A percentile compares a stretch with the other conserved stretches of the same genome.
Conservation (phyloP, 2,797 vertebrate species). For the Percopsis omiscomaycus region DNA sequence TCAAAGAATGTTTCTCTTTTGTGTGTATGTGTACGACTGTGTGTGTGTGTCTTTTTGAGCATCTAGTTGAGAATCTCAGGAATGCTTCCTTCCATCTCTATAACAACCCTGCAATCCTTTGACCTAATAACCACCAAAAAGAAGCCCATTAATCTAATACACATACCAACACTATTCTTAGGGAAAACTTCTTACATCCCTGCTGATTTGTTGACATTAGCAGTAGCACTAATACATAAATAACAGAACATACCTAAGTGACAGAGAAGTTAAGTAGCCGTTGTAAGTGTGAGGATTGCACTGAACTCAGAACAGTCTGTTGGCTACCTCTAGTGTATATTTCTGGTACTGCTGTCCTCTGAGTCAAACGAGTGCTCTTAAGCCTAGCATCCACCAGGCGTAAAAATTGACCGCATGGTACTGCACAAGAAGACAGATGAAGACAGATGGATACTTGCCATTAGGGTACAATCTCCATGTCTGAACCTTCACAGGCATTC, state of each 20-base stretch:
- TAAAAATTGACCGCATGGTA: background rate
- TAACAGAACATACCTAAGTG: background rate
- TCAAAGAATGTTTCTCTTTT: constrained; percentile 47
- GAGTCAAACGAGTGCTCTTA: background rate
- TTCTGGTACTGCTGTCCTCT: background rate
- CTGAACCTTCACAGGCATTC: no score
- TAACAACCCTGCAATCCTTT: constrained; percentile 58
- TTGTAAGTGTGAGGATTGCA: background rate
- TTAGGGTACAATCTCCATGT: no score
- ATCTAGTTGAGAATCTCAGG: constrained; percentile 71
- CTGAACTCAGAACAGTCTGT: background rate
- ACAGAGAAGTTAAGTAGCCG: no score
- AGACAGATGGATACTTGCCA: no score
- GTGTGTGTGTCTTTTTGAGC: constrained; percentile 26
- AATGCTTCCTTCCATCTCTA: constrained; percentile 65
- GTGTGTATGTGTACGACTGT: constrained; percentile 29
- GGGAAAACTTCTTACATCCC: background rate
- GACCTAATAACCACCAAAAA: constrained; percentile 58
- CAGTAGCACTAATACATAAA: background rate
- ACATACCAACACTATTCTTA: constrained; percentile 1
- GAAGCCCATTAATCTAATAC: constrained; percentile 24
- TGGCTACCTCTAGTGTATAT: constrained; percentile 44
- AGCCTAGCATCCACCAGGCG: no score
- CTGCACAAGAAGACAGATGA: no score
- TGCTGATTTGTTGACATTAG: no score